These are phyloP conservation scores for Byasa hedistus DNA, from an alignment of 2,888 invertebrate genomes.

Conservation along the genomic window DNA sequence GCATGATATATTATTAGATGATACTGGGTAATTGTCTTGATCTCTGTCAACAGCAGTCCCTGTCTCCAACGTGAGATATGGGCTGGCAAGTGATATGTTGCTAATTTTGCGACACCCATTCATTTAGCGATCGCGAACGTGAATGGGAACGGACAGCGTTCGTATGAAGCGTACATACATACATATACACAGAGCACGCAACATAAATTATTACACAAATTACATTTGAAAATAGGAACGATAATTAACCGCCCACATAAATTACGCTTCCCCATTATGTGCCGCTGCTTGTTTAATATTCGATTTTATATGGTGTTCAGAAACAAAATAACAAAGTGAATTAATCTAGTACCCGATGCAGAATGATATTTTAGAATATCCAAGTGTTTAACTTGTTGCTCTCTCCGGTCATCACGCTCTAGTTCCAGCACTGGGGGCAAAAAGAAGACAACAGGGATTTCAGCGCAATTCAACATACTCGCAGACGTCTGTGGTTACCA, in stretches of 20 bases:
- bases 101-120: constrained; percentile 75
- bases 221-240: constrained; percentile 55
- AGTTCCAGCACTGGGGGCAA: constrained; percentile 21
- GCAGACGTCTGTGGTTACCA: constrained; percentile 27
- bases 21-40: constrained; percentile 66
- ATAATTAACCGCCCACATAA: constrained; percentile 48
- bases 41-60: constrained; percentile 61
- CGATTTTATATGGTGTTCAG: constrained; percentile 43
- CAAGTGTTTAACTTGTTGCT: constrained; percentile 38
- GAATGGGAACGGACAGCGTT: constrained; percentile 68
- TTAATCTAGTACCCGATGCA: constrained; percentile 35
- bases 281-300: constrained; percentile 46
- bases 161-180: constrained; percentile 44
- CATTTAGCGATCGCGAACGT: constrained; percentile 66
- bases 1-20: constrained; percentile 66
- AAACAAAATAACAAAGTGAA: constrained; percentile 35
- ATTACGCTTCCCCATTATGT: constrained; percentile 35
- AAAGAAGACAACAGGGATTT: constrained; percentile 29
- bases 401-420: constrained; percentile 26
- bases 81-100: constrained; percentile 70
- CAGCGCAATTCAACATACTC: constrained; percentile 28
- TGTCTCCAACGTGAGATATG: constrained; percentile 67
- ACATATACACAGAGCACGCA: constrained; percentile 41
- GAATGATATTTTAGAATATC: constrained; percentile 37
- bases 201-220: constrained; percentile 63